phyloP scores from a whole-genome alignment of 2,888 invertebrate species.

The Halocaridina rubra region DNA sequence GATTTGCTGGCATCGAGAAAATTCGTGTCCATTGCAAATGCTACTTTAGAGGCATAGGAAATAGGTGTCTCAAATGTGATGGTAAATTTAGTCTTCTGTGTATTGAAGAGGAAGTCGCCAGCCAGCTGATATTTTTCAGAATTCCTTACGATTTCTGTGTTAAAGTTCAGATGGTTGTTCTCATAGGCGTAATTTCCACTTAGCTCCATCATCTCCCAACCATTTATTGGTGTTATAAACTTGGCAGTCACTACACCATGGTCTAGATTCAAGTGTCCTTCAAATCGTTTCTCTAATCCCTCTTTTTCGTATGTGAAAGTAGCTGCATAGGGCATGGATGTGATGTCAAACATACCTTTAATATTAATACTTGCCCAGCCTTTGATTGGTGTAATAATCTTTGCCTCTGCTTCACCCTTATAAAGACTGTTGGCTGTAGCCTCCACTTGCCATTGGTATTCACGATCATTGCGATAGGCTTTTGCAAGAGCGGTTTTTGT shows the following conservation, averaged over 20 bases:
- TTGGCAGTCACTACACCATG: conserved; percentile 11
- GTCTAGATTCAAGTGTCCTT: background rate
- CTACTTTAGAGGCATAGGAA: conserved; percentile 7
- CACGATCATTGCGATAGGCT: conserved; percentile 17
- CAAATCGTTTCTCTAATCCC: conserved; percentile 1
- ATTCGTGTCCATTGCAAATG: conserved; percentile 14
- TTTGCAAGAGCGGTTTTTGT: conserved; percentile 15
- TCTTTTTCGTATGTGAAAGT: conserved; percentile 2
- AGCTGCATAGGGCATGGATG: conserved; percentile 19
- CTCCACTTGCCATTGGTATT: conserved; percentile 35
- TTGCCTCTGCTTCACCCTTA: conserved; percentile 1
- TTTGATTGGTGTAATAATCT: conserved; percentile 17
- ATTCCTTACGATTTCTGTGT: background rate
- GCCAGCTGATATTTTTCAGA: conserved; percentile 14
- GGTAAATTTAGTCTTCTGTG: conserved; percentile 21
- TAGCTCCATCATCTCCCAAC: conserved; percentile 30
- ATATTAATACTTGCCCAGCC: conserved; percentile 17
- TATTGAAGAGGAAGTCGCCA: conserved; percentile 11
- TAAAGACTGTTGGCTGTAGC: conserved; percentile 4
- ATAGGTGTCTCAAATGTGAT: conserved; percentile 33
- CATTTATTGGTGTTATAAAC: conserved; percentile 31
- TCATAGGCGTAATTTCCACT: conserved; percentile 12
- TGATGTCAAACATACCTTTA: conserved; percentile 19
- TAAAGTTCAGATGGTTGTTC: background rate
- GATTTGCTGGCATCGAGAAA: background rate